Conservation (phyloP, 2,797 vertebrate species). For the Macroramphosus scolopax region DNA sequence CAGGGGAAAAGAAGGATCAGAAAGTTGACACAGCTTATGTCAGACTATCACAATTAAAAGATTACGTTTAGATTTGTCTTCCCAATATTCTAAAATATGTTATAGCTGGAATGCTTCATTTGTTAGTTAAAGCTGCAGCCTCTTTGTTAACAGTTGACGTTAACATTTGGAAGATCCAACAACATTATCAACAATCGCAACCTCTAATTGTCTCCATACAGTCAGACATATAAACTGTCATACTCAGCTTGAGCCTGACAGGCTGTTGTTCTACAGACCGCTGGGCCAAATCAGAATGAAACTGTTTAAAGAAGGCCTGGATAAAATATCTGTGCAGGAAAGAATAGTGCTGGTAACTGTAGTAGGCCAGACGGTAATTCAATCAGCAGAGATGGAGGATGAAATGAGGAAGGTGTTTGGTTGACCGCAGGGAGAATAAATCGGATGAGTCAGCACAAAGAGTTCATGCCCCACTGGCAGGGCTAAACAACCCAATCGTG, state of each 20-base stretch:
- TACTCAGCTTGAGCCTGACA: no score
- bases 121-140: no score
- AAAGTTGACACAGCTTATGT: no score
- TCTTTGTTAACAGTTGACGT: no score
- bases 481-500: slow-evolving; percentile 37
- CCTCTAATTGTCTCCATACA: slow-evolving; percentile 18
- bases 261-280: slow-evolving; percentile 32
- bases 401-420: slow-evolving; percentile 28
- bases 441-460: slow-evolving; percentile 51
- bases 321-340: slow-evolving; percentile 38
- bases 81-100: no score
- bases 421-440: slow-evolving; percentile 14
- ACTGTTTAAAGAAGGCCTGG: slow-evolving; percentile 38
- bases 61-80: no score
- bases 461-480: slow-evolving; percentile 30
- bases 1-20: no score
- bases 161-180: no score
- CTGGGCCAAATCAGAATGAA: slow-evolving; percentile 31
- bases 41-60: no score
- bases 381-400: slow-evolving; percentile 48
- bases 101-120: no score
- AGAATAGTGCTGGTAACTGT: slow-evolving; percentile 51
- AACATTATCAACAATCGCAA: no score
- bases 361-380: slow-evolving; percentile 55
- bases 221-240: slow-evolving; percentile 38